Evolutionary conservation across 53 echinoderm and acorn worm genomes (phyloP), one percentile per base, ranked within the genome.

Genomic region (Holothuria scabra): DNA sequence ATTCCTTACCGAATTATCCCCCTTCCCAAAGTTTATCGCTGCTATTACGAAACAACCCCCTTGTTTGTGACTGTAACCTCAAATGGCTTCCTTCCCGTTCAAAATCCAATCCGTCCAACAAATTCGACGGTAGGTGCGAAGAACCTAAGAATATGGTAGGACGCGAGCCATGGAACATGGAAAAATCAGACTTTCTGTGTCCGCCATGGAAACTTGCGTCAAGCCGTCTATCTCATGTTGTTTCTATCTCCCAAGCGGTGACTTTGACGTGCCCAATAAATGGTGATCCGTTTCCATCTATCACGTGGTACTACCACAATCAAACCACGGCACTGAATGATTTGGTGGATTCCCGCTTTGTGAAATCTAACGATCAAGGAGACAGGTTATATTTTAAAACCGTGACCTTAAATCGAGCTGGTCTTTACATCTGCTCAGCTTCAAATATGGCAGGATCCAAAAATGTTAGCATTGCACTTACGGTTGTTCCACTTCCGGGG

Each of bases 231-330:
- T 78, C 58, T 16, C 28, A 28, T 49, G 59, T 78, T 4, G 57
- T 58, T 25, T 56, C 14, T 12, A 21, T 49, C 10, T 26, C 56
- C 20, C 20, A 78, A 5, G 9, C 78, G 2, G 78, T 56, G 29
- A 32, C 57, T 11, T 76, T 93, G 12, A 67, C 88, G 1, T 93
- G 93, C 58, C 66, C 85, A 13, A 86, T 90, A 13, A 88, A 82
- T 18, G 93, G 93, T 20, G 91, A 93, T 83, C 93, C 93, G 20
- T 52, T 83, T 20, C 93, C 93, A 7, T 66, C 66, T 10, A 85
- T 93, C 82, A 85, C 88, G 67, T 93, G 93, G 93, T 86, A 86
- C 35, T 89, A 85, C 22, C 89, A 93, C 88, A 88, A 85, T 48
- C 78, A 78, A 58, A 56, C 78, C 12, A 30, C 78, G 2, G 34